These are phyloP conservation scores for Cololabis saira DNA, from an alignment of 2,113 vertebrate genomes.

Conservation along the genomic window DNA sequence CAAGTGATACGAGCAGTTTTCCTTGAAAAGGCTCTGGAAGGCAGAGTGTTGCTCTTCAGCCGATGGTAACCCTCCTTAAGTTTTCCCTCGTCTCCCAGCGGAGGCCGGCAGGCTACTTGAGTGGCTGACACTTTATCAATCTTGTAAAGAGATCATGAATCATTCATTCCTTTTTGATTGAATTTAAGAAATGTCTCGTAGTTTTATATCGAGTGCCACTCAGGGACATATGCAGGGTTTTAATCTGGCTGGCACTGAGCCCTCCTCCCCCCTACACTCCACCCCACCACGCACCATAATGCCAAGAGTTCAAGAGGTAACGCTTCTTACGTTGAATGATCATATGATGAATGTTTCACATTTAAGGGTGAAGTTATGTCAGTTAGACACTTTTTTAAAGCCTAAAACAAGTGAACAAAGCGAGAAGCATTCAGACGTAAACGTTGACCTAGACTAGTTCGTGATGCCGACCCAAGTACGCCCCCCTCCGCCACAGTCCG, in stretches of 20 bases:
- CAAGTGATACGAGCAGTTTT: conserved; percentile 24
- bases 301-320: conserved; percentile 2
- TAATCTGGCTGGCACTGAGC: conserved; percentile 30
- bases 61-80: conserved; percentile 6
- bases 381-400: too few relatives aligned
- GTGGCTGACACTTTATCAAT: conserved; percentile 49
- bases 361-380: too few relatives aligned
- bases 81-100: background rate
- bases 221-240: conserved; percentile 53
- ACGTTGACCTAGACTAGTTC: too few relatives aligned
- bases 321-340: background rate
- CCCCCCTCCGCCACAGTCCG: too few relatives aligned
- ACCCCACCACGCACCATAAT: background rate
- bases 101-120: conserved; percentile 18
- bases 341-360: too few relatives aligned
- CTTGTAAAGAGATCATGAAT: conserved; percentile 60
- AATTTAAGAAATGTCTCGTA: conserved; percentile 52
- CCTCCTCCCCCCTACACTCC: fast-evolving
- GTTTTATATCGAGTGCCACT: conserved; percentile 49
- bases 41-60: conserved; percentile 20
- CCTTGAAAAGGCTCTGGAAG: conserved; percentile 7
- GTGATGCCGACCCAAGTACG: too few relatives aligned
- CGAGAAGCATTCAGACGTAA: too few relatives aligned
- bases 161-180: conserved; percentile 55
- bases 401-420: too few relatives aligned